Evolutionary conservation across 2,888 invertebrate species (phyloP), one percentile per base, ranked within the genome.

Genomic region (Villa cingulata): DNA sequence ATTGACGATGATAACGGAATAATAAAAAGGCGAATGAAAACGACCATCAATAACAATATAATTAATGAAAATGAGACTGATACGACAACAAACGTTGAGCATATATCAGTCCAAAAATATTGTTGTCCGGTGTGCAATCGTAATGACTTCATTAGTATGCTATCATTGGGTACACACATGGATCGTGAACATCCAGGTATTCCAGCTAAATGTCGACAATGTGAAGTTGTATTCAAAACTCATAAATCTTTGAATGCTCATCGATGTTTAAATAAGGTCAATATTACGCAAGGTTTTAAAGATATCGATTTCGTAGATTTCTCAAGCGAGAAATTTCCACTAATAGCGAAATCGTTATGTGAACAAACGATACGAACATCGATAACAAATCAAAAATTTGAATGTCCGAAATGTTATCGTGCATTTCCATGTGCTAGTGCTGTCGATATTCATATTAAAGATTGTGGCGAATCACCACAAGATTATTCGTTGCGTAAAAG

Each of bases 271-370:
- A 74, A 72, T 1, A 84, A 84, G 53, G 37, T 59, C 55, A 55
- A 62, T 15, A 54, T 60, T 10, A 57, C 56, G 4, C 59, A 77
- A 2, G 81, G 82, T 16, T 83, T 81, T 63, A 76, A 78, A 55
- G 84, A 87, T 63, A 69, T 82, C 46, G 78, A 80, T 3, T 84
- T 82, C 61, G 76, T 83, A n/a, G 86, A 87, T 60, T 89, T 86
- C 61, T 81, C 86, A 0, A 79, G 78, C 50, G 77, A 78, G 55
- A 88, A 88, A 62, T 87, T 86, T 60, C 79, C 87, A 0, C 75
- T 84, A 46, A 84, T 88, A 53, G 83, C 86, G 0, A 76, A 83
- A 53, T 77, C 79, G 19, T 74, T 80, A 52, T 83, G 82, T 63
- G 86, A 87, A 59, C 74, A 76, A 54, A 76, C 79, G 49, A 58